A percentile compares a stretch with the other conserved stretches of the same genome.
Evolutionary conservation across 2,888 invertebrate genomes (phyloP).

Genomic region (Dysmachus trigonus): DNA sequence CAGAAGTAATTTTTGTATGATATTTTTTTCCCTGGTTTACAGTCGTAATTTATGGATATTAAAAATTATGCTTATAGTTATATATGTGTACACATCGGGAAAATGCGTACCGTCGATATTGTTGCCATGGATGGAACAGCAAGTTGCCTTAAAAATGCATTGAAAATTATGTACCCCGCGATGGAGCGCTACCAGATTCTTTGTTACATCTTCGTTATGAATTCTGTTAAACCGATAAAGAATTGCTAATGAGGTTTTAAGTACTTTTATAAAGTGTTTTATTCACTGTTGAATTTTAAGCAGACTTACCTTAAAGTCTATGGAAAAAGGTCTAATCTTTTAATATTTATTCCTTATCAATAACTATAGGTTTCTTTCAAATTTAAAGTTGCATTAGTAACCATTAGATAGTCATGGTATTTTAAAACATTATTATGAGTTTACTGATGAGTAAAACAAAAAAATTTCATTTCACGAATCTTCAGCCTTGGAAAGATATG

Average conservation of each 20-base stretch:
- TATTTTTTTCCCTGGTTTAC: conserved; percentile 2
- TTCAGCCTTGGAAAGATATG: no score
- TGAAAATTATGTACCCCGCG: neutral
- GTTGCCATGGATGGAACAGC: neutral
- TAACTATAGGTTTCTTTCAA: no score
- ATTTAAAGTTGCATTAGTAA: no score
- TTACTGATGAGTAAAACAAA: no score
- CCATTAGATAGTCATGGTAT: no score
- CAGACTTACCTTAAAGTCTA: neutral
- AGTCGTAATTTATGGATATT: conserved; percentile 40
- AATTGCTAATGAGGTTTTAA: conserved; percentile 38
- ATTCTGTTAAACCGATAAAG: conserved; percentile 34
- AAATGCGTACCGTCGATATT: neutral
- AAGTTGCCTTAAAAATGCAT: conserved; percentile 14
- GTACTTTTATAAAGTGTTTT: neutral
- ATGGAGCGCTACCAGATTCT: neutral
- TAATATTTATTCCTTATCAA: no score
- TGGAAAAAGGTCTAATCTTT: neutral
- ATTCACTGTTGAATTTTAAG: neutral
- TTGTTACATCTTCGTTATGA: conserved; percentile 13
- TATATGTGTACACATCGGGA: neutral
- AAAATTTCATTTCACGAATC: no score
- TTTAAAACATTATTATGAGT: no score
- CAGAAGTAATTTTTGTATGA: conserved; percentile 35
- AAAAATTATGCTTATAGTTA: conserved; percentile 22